Evolutionary conservation across 2,888 invertebrate genomes (phyloP), one percentile per base, ranked within the genome.

Genomic region (Lochmaea crataegi): DNA sequence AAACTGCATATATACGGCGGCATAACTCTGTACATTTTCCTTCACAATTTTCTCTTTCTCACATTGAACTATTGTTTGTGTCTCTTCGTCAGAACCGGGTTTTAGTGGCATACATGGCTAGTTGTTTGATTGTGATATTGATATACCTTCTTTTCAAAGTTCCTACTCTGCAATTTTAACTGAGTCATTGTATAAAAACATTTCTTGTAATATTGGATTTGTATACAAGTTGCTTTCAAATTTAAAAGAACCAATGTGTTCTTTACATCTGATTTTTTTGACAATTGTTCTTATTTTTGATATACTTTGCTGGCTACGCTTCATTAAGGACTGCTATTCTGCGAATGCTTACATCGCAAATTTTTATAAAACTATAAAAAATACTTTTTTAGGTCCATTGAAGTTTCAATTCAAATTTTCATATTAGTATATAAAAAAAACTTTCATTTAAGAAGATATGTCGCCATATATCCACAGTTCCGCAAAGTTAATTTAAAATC

Each of bases 401-500:
- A 12, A 38, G 32, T 38, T 38, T 38, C 7, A 38, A 7, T 38
- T 38, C 1, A 38, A 38, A 38, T 38, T 38, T 38, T 38, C 9
- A 38, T 38, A 9, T 7, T 7, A 9, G 32, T 38, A 38, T 38
- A 38, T 38, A 38, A 38, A 38, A n/a, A 7, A 38, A 38, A 38
- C 32, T 38, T 45, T 45, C 11, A 45, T 12, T 45, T 14, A 12
- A 32, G 7, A 14, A 32, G n/a, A n/a, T 38, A 14, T 32, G n/a
- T 38, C 7, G 14, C 22, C 32, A 7, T 38, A 60, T 38, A 60
- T 16, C n/a, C 9, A 60, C 60, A 60, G 38, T 60, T 60, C 16
- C 38, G 14, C 32, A 32, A 7, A 32, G 9, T 60, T 12, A 65
- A 45, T 72, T 68, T 68, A 64, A 66, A 75, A 73, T 65, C 26